Evolutionary conservation across 1,140 invertebrate genomes (phyloP).

Genomic region (Heliconius hermathena): DNA sequence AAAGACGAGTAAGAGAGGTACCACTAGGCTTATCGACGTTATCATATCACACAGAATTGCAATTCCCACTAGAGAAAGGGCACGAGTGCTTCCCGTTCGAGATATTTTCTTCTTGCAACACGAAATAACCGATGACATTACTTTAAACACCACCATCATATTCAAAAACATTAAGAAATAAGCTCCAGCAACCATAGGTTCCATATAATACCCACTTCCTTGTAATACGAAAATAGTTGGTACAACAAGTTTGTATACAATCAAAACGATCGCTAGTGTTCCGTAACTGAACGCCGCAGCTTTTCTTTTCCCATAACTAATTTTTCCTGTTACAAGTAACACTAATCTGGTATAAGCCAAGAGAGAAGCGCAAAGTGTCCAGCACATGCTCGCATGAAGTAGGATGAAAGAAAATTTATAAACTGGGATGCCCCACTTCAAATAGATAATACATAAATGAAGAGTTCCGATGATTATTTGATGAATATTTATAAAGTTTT

Average conservation of each 20-base stretch:
- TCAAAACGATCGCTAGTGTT: not conserved
- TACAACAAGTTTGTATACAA: slow-evolving; percentile 3
- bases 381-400: slow-evolving; percentile 17
- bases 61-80: slow-evolving; percentile 27
- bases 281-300: slow-evolving; percentile 28
- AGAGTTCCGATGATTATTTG: slow-evolving; percentile 31
- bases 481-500: slow-evolving; percentile 36
- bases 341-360: slow-evolving; percentile 36
- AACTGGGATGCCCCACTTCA: not conserved
- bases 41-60: slow-evolving; percentile 29
- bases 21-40: not conserved
- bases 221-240: slow-evolving; percentile 4
- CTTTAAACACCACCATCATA: slow-evolving; percentile 23
- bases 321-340: slow-evolving; percentile 32
- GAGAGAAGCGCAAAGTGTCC: slow-evolving; percentile 28
- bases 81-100: slow-evolving; percentile 10
- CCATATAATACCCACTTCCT: not conserved
- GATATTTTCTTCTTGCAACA: slow-evolving; percentile 24
- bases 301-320: slow-evolving; percentile 36
- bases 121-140: slow-evolving; percentile 11
- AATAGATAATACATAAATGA: slow-evolving; percentile 21
- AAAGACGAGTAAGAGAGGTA: not conserved
- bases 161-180: slow-evolving; percentile 23
- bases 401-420: not conserved
- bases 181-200: slow-evolving; percentile 7